Conservation (phyloP, 2,797 vertebrate genomes). For the Neosalanx taihuensis region DNA sequence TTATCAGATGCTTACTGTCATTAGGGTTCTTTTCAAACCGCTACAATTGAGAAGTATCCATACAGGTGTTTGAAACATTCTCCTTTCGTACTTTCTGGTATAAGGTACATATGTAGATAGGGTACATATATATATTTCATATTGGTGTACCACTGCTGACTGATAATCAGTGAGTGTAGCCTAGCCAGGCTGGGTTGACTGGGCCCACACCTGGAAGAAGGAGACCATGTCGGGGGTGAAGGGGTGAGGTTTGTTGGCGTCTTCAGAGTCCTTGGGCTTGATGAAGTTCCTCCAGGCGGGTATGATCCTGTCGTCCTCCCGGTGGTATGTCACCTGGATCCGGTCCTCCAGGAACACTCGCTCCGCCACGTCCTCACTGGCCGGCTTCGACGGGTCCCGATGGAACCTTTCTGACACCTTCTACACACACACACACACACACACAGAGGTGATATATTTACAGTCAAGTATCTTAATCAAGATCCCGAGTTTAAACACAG, state of each 20-base stretch:
- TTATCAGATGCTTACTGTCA: too few relatives aligned
- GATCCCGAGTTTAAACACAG: neutral
- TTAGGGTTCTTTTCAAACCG: neutral
- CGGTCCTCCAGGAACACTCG: constrained; percentile 70
- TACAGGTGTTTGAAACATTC: neutral
- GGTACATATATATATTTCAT: neutral
- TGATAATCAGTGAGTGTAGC: neutral
- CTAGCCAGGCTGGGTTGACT: neutral
- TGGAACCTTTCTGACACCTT: constrained; percentile 77
- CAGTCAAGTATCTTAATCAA: neutral
- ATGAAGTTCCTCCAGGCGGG: constrained; percentile 72
- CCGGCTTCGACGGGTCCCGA: constrained; percentile 69
- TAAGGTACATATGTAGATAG: too few relatives aligned
- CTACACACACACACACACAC: constrained; percentile 56
- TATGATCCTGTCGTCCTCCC: constrained; percentile 67
- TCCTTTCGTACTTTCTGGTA: too few relatives aligned
- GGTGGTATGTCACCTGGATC: constrained; percentile 76
- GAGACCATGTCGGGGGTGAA: constrained; percentile 70
- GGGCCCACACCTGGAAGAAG: constrained; percentile 71
- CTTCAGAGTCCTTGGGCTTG: constrained; percentile 56
- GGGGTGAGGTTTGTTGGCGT: constrained; percentile 58
- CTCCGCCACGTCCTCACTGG: constrained; percentile 75
- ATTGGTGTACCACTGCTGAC: neutral
- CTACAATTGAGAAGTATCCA: neutral
- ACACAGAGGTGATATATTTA: neutral